A percentile compares a stretch with the other conserved stretches of the same genome.
Conservation (phyloP, 2,888 invertebrate genomes). For the Gortyna flavago region DNA sequence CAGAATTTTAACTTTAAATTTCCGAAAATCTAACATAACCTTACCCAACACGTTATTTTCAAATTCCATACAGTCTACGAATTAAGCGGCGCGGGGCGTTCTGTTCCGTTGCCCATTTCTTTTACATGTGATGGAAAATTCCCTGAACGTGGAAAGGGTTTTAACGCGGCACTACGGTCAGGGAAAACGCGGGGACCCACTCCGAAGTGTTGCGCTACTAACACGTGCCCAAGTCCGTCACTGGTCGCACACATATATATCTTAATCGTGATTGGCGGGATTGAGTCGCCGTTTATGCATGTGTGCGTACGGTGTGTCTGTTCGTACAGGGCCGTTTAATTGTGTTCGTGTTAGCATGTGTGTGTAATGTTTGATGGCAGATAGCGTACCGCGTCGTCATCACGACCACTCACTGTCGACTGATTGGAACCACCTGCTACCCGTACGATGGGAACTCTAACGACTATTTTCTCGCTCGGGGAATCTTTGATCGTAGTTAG, state of each 20-base stretch:
- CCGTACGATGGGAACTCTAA: slow-evolving; percentile 30
- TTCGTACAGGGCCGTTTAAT: not conserved
- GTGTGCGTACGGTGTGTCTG: slow-evolving; percentile 20
- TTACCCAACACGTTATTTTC: slow-evolving; percentile 39
- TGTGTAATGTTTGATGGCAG: slow-evolving; percentile 54
- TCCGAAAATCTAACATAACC: slow-evolving; percentile 19
- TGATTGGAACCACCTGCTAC: slow-evolving; percentile 66
- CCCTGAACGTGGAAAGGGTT: slow-evolving; percentile 62
- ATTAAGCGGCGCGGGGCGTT: slow-evolving; percentile 38
- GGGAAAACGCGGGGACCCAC: slow-evolving; percentile 39
- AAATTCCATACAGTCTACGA: slow-evolving; percentile 59
- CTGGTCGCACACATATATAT: slow-evolving; percentile 33
- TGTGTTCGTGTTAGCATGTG: slow-evolving; percentile 5
- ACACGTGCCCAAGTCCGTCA: slow-evolving; percentile 23
- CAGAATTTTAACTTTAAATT: slow-evolving; percentile 17
- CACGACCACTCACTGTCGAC: too few relatives aligned
- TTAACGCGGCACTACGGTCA: slow-evolving; percentile 40
- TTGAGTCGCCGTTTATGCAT: not conserved
- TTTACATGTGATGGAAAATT: slow-evolving; percentile 69
- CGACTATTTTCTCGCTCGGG: slow-evolving; percentile 24
- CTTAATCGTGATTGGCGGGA: slow-evolving; percentile 23
- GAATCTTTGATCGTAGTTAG: slow-evolving; percentile 16
- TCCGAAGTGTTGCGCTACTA: slow-evolving; percentile 12
- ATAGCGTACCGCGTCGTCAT: slow-evolving; percentile 58
- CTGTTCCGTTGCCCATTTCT: slow-evolving; percentile 58